phyloP scores from a whole-genome alignment of 1,140 invertebrate genomes.

The Dinoponera quadriceps region DNA sequence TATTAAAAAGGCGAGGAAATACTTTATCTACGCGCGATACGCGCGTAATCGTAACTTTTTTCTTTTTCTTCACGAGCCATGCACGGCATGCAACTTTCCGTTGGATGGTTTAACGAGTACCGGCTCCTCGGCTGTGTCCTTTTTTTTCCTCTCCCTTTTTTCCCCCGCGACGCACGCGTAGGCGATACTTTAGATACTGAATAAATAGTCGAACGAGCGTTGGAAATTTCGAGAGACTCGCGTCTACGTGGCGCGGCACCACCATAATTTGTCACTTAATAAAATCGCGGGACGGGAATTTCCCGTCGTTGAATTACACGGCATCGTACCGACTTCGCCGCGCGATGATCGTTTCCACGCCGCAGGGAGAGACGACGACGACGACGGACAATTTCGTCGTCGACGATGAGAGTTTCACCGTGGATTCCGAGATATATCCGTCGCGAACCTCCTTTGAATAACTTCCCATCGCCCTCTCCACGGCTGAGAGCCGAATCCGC shows the following conservation, averaged over 20 bases:
- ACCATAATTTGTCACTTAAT: too few relatives aligned
- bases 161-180: slow-evolving; percentile 17
- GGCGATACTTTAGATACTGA: neutral
- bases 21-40: slow-evolving; percentile 69
- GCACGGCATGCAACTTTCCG: slow-evolving; percentile 62
- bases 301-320: neutral
- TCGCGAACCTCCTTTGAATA: slow-evolving; percentile 75
- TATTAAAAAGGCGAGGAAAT: slow-evolving; percentile 72
- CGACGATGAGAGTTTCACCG: slow-evolving; percentile 31
- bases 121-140: slow-evolving; percentile 18
- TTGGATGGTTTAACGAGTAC: slow-evolving; percentile 56
- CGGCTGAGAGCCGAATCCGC: slow-evolving; percentile 58
- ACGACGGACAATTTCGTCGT: slow-evolving; percentile 4
- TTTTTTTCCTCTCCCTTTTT: slow-evolving; percentile 33
- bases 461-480: slow-evolving; percentile 20
- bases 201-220: neutral
- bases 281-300: neutral
- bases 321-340: neutral
- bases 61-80: slow-evolving; percentile 60
- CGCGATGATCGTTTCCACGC: neutral
- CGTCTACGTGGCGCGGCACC: too few relatives aligned
- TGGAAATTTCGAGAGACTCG: too few relatives aligned
- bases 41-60: slow-evolving; percentile 65
- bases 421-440: slow-evolving; percentile 60
- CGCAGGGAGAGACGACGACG: neutral